A percentile compares a stretch with the other conserved stretches of the same genome.
These are phyloP conservation scores for Strigamia transsilvanica DNA, from an alignment of 2,888 invertebrate species.

Conservation along the genomic window DNA sequence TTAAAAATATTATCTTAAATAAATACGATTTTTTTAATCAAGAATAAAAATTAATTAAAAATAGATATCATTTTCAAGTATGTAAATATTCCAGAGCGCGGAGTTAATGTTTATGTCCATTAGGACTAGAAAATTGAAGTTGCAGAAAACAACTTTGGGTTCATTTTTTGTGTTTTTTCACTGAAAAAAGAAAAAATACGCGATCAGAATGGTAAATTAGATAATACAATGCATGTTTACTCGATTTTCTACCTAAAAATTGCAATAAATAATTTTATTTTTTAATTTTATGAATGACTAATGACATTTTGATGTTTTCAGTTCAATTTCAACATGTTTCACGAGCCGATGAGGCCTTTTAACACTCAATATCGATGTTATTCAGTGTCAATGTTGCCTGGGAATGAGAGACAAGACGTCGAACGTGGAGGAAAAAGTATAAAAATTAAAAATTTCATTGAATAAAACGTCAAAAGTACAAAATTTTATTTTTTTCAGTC, in stretches of 20 bases:
- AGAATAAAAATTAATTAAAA: too few relatives aligned
- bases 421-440: constrained; percentile 96
- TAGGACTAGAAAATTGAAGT: too few relatives aligned
- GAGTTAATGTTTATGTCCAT: too few relatives aligned
- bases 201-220: too few relatives aligned
- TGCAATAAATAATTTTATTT: not conserved
- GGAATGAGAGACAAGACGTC: constrained; percentile 91
- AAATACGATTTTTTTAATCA: too few relatives aligned
- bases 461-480: not conserved
- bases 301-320: constrained; percentile 70
- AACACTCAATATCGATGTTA: constrained; percentile 81
- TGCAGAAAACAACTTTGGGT: too few relatives aligned
- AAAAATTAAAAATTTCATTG: constrained; percentile 58
- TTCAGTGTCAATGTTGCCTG: constrained; percentile 94
- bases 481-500: constrained; percentile 73
- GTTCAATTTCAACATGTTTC: constrained; percentile 89
- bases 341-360: constrained; percentile 70
- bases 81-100: too few relatives aligned
- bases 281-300: not conserved
- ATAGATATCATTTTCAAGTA: too few relatives aligned
- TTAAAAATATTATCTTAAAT: too few relatives aligned
- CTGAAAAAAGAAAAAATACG: too few relatives aligned
- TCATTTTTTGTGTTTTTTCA: too few relatives aligned
- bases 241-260: not conserved
- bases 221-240: not conserved